A percentile compares a stretch with the other conserved stretches of the same genome.
Evolutionary conservation across 2,113 vertebrate species (phyloP).

Genomic region (Varanus komodoensis): DNA sequence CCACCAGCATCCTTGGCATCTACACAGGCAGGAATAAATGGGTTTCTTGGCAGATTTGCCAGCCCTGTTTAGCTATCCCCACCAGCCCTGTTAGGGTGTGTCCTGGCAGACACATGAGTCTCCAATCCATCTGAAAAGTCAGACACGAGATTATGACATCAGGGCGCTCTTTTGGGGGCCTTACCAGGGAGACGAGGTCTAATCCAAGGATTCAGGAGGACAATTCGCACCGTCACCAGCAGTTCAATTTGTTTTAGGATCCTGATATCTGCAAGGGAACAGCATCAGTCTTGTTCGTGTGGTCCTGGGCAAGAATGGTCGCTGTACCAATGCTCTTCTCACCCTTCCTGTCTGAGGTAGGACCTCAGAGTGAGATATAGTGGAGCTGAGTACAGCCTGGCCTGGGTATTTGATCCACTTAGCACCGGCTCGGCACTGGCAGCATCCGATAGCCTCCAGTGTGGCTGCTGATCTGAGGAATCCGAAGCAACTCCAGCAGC

Average conservation of each 20-base stretch:
- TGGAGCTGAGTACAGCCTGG: too few relatives aligned
- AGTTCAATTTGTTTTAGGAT: conserved; percentile 62
- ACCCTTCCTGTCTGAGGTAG: not conserved
- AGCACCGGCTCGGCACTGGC: not conserved
- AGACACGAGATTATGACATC: not conserved
- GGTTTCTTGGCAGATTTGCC: not conserved
- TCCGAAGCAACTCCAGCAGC: too few relatives aligned
- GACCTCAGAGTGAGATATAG: too few relatives aligned
- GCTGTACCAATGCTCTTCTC: too few relatives aligned
- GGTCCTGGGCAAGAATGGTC: not conserved
- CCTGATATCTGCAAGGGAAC: conserved; percentile 20
- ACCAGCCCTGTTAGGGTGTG: not conserved
- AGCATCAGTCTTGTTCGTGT: not conserved
- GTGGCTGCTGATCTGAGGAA: not conserved
- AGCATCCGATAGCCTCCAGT: not conserved
- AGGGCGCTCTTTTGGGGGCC: not conserved
- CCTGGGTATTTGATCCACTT: not conserved
- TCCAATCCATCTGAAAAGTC: not conserved
- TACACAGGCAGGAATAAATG: not conserved
- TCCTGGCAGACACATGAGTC: too few relatives aligned
- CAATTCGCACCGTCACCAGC: conserved; percentile 30
- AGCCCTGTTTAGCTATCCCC: too few relatives aligned
- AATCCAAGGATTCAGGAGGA: conserved; percentile 56
- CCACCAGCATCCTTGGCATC: conserved; percentile 28
- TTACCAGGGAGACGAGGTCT: not conserved